Conservation (phyloP, 2,888 invertebrate species). For the Hypena proboscidalis region DNA sequence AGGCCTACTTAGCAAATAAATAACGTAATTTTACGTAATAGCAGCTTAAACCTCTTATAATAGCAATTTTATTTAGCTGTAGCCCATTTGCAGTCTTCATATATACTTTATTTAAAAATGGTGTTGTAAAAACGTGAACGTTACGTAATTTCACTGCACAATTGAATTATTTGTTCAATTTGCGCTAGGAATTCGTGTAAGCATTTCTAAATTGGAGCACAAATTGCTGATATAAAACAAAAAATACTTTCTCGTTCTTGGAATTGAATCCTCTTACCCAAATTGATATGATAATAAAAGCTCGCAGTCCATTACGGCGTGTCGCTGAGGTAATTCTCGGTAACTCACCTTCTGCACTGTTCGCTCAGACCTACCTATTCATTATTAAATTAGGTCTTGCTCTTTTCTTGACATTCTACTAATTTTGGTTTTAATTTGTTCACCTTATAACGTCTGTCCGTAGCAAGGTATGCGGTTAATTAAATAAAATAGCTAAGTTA, state of each 20-base stretch:
- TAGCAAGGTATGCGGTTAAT: conserved; percentile 3
- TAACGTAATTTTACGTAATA: conserved; percentile 21
- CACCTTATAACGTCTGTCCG: conserved; percentile 22
- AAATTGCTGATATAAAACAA: conserved; percentile 1
- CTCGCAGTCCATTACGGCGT: conserved; percentile 40
- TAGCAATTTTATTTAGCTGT: conserved; percentile 23
- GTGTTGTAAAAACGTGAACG: background rate
- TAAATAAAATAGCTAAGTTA: too few species aligned
- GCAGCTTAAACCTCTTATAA: conserved; percentile 14
- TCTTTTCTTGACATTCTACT: conserved; percentile 33
- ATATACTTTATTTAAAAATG: background rate
- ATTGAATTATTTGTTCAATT: background rate
- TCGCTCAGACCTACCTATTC: conserved; percentile 36
- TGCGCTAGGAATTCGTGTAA: too few species aligned
- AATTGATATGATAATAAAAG: conserved; percentile 44
- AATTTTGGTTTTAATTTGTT: conserved; percentile 34
- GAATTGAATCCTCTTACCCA: conserved; percentile 36
- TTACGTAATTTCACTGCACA: background rate
- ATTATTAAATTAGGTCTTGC: conserved; percentile 41
- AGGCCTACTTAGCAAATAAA: conserved; percentile 22
- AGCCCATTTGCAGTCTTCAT: conserved; percentile 13
- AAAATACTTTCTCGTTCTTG: conserved; percentile 14
- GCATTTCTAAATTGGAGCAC: background rate
- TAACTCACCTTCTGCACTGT: conserved; percentile 46
- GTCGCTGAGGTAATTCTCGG: conserved; percentile 46